Base-by-base conservation (phyloP, 2,888 invertebrate species). In the Alentia gelatinosa region DNA sequence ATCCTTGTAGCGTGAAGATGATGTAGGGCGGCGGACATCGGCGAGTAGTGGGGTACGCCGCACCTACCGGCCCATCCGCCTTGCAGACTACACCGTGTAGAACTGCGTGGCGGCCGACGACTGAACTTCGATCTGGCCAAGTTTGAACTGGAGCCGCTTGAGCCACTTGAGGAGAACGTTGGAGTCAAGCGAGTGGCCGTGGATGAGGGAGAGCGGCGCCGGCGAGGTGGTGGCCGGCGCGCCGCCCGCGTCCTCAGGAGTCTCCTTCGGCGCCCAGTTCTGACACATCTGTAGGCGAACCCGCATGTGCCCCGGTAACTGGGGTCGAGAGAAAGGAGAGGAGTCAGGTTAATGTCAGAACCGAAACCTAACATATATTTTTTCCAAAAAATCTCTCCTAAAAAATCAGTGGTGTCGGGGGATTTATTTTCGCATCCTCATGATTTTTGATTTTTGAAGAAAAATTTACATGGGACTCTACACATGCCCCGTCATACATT, bases 91-190 rank as follows among this genome's bases (percentile, higher is more conserved):
- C 33, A 93, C 93, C n/a, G 93, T 94, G 91, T 95, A 98, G 96
- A 98, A 98, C 95, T 98, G 98, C 9, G 98, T 98, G n/a, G 98
- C 98, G 89, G 98, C 98, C 0, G 98, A 98, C 0, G 98, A 98
- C 96, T 98, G 98, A 93, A 98, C 96, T 96, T 99, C 99, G 90
- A 99, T 98, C 96, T 99, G 99, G 5, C 99, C 99, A 98, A 99
- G 99, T 97, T 99, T 99, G 96, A 99, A 99, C 96, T 99, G 98
- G 92, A 99, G 97, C 89, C 98, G 97, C 96, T 98, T 98, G 91
- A 99, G 97, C 98, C 99, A 98, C 93, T 98, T 97, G 56, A 96
- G 93, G 40, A 96, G 94, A 39, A 96, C 94, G 90, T 94, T 94
- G 19, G 95, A 95, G 96, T 97, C 95, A 90, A 95, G 94, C 40